Evolutionary conservation across 1,140 invertebrate genomes (phyloP), one percentile per base, ranked within the genome.

Genomic region (Amyelois transitella): DNA sequence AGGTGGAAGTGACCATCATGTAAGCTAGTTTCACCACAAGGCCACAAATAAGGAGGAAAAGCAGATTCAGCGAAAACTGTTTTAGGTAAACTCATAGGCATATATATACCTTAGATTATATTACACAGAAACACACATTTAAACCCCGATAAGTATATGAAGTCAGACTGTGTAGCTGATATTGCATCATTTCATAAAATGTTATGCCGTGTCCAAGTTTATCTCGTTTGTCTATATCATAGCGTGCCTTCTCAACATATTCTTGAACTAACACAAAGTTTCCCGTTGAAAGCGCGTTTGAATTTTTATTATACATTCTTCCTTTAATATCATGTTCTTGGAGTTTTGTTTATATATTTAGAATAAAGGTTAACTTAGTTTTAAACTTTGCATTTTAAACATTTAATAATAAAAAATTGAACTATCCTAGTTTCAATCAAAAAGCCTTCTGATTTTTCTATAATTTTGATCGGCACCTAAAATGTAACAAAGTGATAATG

Each of bases 121-220:
- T n/a, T n/a, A n/a, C n/a, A n/a, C n/a, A n/a, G n/a, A n/a, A n/a
- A n/a, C n/a, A n/a, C n/a, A n/a, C n/a, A n/a, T n/a, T n/a, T n/a
- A n/a, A n/a, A n/a, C n/a, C n/a, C n/a, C n/a, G n/a, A n/a, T n/a
- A n/a, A n/a, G n/a, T n/a, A n/a, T n/a, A n/a, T 38, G 1, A 28
- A 12, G 7, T 38, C 32, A 14, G 2, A 14, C 12, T 2, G 5
- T 38, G 32, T 14, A 38, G 3, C 22, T 24, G 22, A 24, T 24
- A 21, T 49, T 44, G 50, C 28, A 44, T 28, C 52, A 56, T 50
- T 19, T 50, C 28, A 44, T 60, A 38, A 14, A 38, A 38, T 38
- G n/a, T 14, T 14, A 6, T 14, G 8, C 32, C 1, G 32, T 38
- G n/a, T 38, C 1, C 12, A 38, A 38, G 32, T 38, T 38, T 38